Evolutionary conservation across 2,888 invertebrate genomes (phyloP).

Genomic region (Myathropa florea): DNA sequence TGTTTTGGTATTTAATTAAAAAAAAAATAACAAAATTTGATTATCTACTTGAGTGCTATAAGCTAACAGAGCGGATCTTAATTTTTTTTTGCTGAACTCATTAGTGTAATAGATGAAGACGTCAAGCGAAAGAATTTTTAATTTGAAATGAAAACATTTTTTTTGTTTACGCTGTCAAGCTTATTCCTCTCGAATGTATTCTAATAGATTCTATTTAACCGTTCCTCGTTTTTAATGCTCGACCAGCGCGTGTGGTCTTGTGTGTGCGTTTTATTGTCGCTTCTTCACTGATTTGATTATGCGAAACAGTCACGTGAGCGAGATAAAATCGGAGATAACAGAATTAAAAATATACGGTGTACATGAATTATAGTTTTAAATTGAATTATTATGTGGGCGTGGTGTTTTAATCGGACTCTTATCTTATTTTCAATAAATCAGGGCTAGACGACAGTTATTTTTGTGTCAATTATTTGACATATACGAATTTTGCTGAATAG

Average conservation of each 20-base stretch:
- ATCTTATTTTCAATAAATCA: neutral
- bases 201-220: neutral
- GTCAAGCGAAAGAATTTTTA: neutral
- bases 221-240: neutral
- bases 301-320: neutral
- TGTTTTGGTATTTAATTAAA: constrained; percentile 30
- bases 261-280: neutral
- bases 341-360: neutral
- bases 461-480: neutral
- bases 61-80: neutral
- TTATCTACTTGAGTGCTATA: constrained; percentile 27
- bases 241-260: neutral
- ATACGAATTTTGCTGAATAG: neutral
- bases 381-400: neutral
- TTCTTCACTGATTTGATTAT: neutral
- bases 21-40: constrained; percentile 8
- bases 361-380: neutral
- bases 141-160: neutral
- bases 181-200: neutral
- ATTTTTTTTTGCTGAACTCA: neutral
- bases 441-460: neutral
- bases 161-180: neutral
- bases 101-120: neutral
- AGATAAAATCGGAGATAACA: neutral
- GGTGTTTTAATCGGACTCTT: neutral